Percentiles rank a stretch among this genome's conserved stretches.
These are phyloP conservation scores for Macroglossus sobrinus DNA, from an alignment of 2,113 vertebrate genomes.

Conservation along the genomic window DNA sequence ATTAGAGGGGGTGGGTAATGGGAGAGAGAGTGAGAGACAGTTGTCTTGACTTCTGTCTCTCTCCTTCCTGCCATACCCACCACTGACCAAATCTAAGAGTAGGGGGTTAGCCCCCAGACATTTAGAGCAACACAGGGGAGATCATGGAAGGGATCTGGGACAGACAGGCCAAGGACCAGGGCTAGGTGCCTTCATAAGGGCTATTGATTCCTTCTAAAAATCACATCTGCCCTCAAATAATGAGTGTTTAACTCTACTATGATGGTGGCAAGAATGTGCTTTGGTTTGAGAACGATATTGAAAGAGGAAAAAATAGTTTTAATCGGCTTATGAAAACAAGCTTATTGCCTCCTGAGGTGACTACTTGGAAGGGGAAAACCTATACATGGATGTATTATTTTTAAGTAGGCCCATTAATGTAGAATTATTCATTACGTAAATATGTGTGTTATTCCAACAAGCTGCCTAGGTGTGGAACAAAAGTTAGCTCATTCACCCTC, in stretches of 20 bases:
- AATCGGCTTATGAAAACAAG: not conserved
- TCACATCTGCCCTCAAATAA: not conserved
- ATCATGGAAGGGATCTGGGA: not conserved
- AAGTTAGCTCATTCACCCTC: not conserved
- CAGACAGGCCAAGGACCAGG: not conserved
- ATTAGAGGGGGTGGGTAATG: too few species aligned
- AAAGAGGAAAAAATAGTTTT: not conserved
- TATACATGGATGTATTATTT: not conserved
- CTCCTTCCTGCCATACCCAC: rapidly evolving
- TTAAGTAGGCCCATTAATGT: not conserved
- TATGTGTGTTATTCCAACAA: not conserved
- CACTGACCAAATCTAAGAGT: not conserved
- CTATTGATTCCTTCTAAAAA: not conserved
- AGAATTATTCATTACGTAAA: not conserved
- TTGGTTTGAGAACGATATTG: not conserved
- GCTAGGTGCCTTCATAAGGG: not conserved
- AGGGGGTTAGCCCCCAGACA: too few species aligned
- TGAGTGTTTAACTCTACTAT: not conserved
- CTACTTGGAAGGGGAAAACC: not conserved
- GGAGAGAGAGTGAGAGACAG: not conserved
- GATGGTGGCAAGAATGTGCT: not conserved
- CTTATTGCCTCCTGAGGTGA: not conserved
- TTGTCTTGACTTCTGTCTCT: not conserved
- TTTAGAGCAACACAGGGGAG: not conserved
- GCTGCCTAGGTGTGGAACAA: not conserved